Base-by-base conservation (phyloP, 2,797 vertebrate genomes). In the Cossypha polioptera region DNA sequence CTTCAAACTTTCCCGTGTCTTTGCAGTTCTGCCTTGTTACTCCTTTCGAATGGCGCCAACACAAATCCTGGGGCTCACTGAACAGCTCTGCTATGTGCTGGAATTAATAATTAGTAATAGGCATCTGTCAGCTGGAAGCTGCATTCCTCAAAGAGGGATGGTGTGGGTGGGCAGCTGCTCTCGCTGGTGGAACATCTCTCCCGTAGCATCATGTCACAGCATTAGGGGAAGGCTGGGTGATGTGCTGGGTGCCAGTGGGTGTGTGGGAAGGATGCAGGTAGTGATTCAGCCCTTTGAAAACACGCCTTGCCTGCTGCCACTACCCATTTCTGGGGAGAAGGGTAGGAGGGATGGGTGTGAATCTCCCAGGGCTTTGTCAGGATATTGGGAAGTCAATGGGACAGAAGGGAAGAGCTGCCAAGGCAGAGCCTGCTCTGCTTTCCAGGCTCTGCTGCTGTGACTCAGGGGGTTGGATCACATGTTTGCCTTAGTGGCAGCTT, bases 401-500 rank as follows among this genome's bases (percentile, higher is more conserved):
- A 76, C 13, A 38, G 78, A 36, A 89, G 65, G 69, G 31, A 53
- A 51, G 66, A 48, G 14, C 31, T 73, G 84, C 81, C 36, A 6
- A 67, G 78, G 43, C 62, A 62, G 61, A 62, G 58, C 36, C 69
- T 59, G 89, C 0, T n/a, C 80, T 82, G 67, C 93, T 94, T 96
- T 95, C 88, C 92, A 92, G 95, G 90, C 86, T 47, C 77, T 53
- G 71, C 92, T 93, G 62, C 90, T 0, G 4, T 94, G 96, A 93
- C 90, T 96, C 94, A 87, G 4, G 86, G 59, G 24, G 3, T 79
- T 69, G 57, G 72, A 90, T 91, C 86, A 92, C 55, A 78, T 87
- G 25, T 54, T 90, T 86, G 53, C 62, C 17, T 3, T n/a, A 90
- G 58, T 5, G 8, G 53, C 76, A 65, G 84, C 68, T 93, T 48